Conservation (phyloP, 2,888 invertebrate species). For the Chalcosyrphus nemorum region DNA sequence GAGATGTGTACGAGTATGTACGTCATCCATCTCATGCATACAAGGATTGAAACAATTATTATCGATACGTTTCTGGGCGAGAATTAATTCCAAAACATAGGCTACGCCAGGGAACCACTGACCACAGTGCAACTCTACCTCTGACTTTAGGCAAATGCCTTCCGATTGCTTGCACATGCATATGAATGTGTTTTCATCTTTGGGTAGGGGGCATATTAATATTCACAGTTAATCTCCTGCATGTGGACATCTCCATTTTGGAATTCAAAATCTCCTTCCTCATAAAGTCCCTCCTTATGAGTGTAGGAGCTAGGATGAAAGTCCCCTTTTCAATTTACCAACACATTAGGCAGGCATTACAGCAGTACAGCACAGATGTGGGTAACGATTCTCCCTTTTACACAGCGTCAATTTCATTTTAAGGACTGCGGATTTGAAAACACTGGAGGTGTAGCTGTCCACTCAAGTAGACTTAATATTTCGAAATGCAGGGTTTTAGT, state of each 20-base stretch:
- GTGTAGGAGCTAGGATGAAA: not conserved
- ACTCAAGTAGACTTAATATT: not conserved
- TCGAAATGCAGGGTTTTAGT: not conserved
- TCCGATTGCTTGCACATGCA: constrained; percentile 50
- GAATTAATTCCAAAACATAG: constrained; percentile 59
- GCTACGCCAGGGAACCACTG: not conserved
- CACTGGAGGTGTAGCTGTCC: not conserved
- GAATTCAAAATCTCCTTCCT: constrained; percentile 36
- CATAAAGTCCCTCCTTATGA: not conserved
- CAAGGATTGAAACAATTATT: constrained; percentile 61
- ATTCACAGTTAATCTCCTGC: constrained; percentile 71
- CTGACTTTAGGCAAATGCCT: constrained; percentile 55
- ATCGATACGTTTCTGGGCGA: constrained; percentile 59
- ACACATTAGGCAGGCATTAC: constrained; percentile 21
- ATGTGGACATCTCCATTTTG: constrained; percentile 62
- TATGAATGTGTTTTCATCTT: constrained; percentile 36
- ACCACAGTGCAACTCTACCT: constrained; percentile 30
- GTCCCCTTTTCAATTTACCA: constrained; percentile 62
- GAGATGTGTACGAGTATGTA: no score
- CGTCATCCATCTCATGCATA: constrained; percentile 25
- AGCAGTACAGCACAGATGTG: constrained; percentile 39
- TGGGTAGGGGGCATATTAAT: constrained; percentile 60
- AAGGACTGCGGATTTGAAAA: constrained; percentile 22
- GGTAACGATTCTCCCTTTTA: constrained; percentile 18
- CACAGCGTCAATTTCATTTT: constrained; percentile 25